Base-by-base conservation (phyloP, 2,888 invertebrate genomes). In the Notocelia uddmanniana region DNA sequence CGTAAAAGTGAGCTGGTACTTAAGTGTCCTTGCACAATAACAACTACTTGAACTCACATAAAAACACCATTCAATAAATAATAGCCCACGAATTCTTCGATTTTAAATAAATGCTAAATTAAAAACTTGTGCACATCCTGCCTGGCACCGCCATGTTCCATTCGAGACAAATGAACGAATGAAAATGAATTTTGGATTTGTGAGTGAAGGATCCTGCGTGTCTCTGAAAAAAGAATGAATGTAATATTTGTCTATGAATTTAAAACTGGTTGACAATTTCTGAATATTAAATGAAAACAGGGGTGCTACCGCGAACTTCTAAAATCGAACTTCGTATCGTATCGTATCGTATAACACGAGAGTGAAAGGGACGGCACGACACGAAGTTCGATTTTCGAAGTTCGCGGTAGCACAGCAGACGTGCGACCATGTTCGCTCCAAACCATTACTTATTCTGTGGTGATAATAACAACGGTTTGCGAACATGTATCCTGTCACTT, bases 91-190 rank as follows among this genome's bases (percentile, higher is more conserved):
- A 81, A 83, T 79, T 82, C 83, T 83, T 85, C 82, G 87, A 87
- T 80, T 85, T 79, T 79, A 76, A 84, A 74, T 82, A 83, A 83
- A 87, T 86, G 89, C 90, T 89, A 90, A 91, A 88, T 87, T 82
- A 89, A 85, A 89, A 90, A 87, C 85, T 89, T 89, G 84, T 88
- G 89, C 89, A 92, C 92, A 90, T 93, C 91, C 91, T 91, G 90
- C 85, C 88, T 86, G 89, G 90, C 92, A 93, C 93, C 93, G 93
- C 93, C 93, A 93, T 93, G 83, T 93, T 93, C 88, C 85, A 85
- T 87, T 83, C 83, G 60, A 69, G 73, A 60, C 68, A 62, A 60
- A 18, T 66, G 85, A 85, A 82, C 81, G 74, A 74, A 76, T 48
- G 75, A 79, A 79, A 82, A 76, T 78, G 79, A 79, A 76, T 72